A percentile compares a stretch with the other conserved stretches of the same genome.
phyloP scores from a whole-genome alignment of 2,888 invertebrate genomes.

The Heteropelma amictum region DNA sequence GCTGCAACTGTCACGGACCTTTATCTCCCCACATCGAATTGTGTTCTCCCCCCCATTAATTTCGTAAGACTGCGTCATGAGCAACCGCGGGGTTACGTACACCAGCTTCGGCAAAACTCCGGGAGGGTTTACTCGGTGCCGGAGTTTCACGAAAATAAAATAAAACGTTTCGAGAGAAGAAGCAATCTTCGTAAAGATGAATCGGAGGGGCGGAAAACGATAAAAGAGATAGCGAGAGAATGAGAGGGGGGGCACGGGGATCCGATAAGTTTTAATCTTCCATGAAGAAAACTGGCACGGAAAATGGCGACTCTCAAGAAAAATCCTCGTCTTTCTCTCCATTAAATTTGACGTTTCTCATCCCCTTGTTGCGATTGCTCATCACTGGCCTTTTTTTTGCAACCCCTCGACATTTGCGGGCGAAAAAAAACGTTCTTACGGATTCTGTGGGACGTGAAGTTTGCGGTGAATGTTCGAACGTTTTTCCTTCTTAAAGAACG shows the following conservation, averaged over 20 bases:
- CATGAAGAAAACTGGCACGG: slow-evolving; percentile 30
- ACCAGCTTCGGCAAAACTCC: slow-evolving; percentile 25
- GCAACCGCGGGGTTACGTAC: neutral
- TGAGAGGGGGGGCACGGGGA: neutral
- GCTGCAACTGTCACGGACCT: neutral
- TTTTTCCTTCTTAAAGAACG: too few species aligned
- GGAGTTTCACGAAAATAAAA: slow-evolving; percentile 35
- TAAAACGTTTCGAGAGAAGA: slow-evolving; percentile 6
- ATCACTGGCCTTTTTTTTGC: neutral
- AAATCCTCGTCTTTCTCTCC: slow-evolving; percentile 4
- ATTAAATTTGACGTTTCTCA: neutral
- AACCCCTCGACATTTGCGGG: too few species aligned
- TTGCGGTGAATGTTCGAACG: too few species aligned
- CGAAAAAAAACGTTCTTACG: too few species aligned
- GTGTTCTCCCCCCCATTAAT: neutral
- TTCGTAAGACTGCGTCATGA: neutral
- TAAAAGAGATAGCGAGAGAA: neutral
- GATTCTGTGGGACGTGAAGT: too few species aligned
- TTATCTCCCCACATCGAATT: neutral
- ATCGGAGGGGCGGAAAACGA: too few species aligned
- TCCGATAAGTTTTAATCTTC: slow-evolving; percentile 61
- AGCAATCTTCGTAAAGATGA: neutral
- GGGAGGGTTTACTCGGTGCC: slow-evolving; percentile 18
- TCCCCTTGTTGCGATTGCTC: neutral
- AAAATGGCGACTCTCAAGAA: slow-evolving; percentile 29